These are phyloP conservation scores for Drosophila meridiana DNA, from an alignment of 2,888 invertebrate species.

Conservation along the genomic window DNA sequence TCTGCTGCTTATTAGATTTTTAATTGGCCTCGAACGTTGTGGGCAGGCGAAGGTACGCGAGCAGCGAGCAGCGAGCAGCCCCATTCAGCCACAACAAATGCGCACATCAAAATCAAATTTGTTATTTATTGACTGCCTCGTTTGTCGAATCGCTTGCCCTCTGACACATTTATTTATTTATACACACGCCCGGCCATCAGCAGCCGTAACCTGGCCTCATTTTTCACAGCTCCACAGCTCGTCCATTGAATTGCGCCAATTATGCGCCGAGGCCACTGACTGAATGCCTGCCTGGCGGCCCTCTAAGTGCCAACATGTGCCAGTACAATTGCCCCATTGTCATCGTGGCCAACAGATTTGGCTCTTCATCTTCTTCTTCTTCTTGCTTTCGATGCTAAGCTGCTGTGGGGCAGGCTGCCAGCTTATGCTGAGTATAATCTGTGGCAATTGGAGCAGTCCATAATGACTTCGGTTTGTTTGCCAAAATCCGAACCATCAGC, in stretches of 20 bases:
- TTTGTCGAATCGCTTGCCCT: constrained; percentile 11
- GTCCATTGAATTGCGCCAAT: constrained; percentile 72
- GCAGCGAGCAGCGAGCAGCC: not conserved
- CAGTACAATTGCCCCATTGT: constrained; percentile 52
- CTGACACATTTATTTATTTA: constrained; percentile 70
- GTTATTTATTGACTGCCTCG: constrained; percentile 65
- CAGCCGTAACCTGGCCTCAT: constrained; percentile 54
- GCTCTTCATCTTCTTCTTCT: not conserved
- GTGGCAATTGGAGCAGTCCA: constrained; percentile 37
- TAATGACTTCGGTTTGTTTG: constrained; percentile 41
- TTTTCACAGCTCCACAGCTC: constrained; percentile 64
- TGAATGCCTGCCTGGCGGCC: not conserved
- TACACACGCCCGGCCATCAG: constrained; percentile 30
- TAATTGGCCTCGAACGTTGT: constrained; percentile 65
- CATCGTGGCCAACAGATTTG: constrained; percentile 35
- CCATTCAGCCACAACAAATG: constrained; percentile 56
- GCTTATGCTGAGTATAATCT: constrained; percentile 40
- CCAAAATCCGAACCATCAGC: constrained; percentile 28
- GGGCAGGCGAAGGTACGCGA: not conserved
- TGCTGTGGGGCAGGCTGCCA: constrained; percentile 39
- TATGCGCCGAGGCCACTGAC: constrained; percentile 61
- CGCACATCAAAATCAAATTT: constrained; percentile 69
- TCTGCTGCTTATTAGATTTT: constrained; percentile 61
- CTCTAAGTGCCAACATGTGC: constrained; percentile 50
- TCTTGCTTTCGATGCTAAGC: not conserved